phyloP scores from a whole-genome alignment of 2,888 invertebrate genomes.

The Xestia sexstrigata region DNA sequence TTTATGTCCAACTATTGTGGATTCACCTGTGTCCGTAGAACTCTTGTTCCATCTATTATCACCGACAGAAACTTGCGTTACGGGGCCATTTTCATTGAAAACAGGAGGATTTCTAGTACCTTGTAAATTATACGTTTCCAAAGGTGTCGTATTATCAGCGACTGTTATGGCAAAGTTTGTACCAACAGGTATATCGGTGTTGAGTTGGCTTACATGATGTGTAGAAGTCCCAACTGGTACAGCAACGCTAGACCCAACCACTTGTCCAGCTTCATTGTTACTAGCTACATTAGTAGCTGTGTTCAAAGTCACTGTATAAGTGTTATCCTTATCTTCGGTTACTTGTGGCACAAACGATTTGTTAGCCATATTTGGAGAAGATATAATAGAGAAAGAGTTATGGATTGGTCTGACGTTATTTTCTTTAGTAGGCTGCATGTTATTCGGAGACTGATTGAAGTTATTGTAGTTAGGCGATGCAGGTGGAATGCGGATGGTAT shows the following conservation, averaged over 20 bases:
- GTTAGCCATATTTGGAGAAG: conserved; percentile 75
- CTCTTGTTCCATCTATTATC: conserved; percentile 86
- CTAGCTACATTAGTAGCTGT: conserved; percentile 83
- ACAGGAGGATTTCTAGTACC: conserved; percentile 73
- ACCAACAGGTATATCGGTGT: conserved; percentile 87
- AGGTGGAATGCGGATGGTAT: conserved; percentile 84
- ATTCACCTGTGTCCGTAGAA: conserved; percentile 65
- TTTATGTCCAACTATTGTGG: conserved; percentile 63
- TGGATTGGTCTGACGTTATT: conserved; percentile 65
- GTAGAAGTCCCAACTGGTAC: conserved; percentile 79
- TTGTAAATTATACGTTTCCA: conserved; percentile 79
- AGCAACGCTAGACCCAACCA: conserved; percentile 83
- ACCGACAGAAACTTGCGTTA: conserved; percentile 75
- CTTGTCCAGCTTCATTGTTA: conserved; percentile 77
- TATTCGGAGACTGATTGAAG: conserved; percentile 63
- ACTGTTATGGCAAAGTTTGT: conserved; percentile 89
- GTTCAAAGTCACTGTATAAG: conserved; percentile 83
- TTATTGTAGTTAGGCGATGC: conserved; percentile 70
- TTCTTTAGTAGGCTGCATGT: conserved; percentile 50
- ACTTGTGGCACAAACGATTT: conserved; percentile 74
- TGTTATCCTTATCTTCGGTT: conserved; percentile 76
- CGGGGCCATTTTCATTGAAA: conserved; percentile 71
- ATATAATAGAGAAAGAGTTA: conserved; percentile 71
- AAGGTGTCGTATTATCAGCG: conserved; percentile 81
- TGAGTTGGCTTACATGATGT: conserved; percentile 79